Evolutionary conservation across 1,140 invertebrate species (phyloP).

Genomic region (Oncopodura yosiiana): DNA sequence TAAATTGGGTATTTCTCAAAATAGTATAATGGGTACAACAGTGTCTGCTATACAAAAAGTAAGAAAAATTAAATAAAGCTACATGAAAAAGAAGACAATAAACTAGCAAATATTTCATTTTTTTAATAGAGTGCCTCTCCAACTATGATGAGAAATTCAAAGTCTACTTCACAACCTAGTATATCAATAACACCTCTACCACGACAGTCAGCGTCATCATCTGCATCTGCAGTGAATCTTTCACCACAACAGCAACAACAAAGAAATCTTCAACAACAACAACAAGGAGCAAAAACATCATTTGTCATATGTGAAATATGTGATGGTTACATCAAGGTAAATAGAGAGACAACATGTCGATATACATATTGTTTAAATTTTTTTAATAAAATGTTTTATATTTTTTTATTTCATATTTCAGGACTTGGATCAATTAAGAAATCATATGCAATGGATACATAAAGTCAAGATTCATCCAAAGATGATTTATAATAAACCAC

Average conservation of each 20-base stretch:
- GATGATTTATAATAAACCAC: constrained; percentile 88
- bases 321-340: constrained; percentile 81
- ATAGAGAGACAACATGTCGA: constrained; percentile 1
- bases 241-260: constrained; percentile 18
- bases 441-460: constrained; percentile 93
- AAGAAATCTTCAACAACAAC: constrained; percentile 8
- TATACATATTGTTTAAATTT: background rate
- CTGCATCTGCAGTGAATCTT: constrained; percentile 38
- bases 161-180: constrained; percentile 56
- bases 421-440: constrained; percentile 79
- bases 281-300: constrained; percentile 53
- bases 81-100: background rate
- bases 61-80: too few species aligned
- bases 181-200: constrained; percentile 84
- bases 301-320: constrained; percentile 93
- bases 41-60: constrained; percentile 8
- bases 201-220: constrained; percentile 43
- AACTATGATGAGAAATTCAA: constrained; percentile 24
- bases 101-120: too few species aligned
- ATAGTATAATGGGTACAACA: constrained; percentile 1
- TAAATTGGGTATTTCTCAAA: constrained; percentile 16
- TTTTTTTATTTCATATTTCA: constrained; percentile 37
- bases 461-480: constrained; percentile 93
- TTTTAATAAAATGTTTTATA: constrained; percentile 7
- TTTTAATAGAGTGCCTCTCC: constrained; percentile 31